Evolutionary conservation across 2,797 vertebrate genomes (phyloP), one percentile per base, ranked within the genome.

Genomic region (Megalops cyprinoides): DNA sequence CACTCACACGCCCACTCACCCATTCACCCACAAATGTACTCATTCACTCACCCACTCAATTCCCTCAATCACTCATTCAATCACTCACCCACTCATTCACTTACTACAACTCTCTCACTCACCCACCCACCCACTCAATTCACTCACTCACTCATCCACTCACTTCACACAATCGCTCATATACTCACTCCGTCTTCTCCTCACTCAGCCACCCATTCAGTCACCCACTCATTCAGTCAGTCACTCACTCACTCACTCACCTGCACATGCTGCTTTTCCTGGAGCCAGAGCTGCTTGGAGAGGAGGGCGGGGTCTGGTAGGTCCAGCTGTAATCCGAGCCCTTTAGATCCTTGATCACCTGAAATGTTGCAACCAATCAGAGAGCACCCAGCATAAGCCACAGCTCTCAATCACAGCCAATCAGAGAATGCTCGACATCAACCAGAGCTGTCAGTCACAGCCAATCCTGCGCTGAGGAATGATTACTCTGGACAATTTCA

Each of bases 251-350:
- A 6, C 55, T 42, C 23, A n/a, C 62, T 62, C 31, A 97, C 97
- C 98, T 99, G 96, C 98, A 98, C 96, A 98, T 96, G 92, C 97
- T 99, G 92, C 97, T 97, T 90, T 99, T 99, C 73, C 97, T 96
- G 85, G 98, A 99, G 78, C 96, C 93, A 2, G 95, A 94, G 89
- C 96, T 98, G 91, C 97, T 97, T 71, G 98, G 98, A 0, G 98
- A 99, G 0, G 98, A 99, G 0, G 98, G 98, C 0, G 98, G 98
- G 0, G 98, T 99, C 94, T 99, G 98, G 91, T 99, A 99, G 55
- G 97, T 97, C 98, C 98, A 99, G 90, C 95, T 97, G 82, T 96
- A 98, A 88, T 99, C 98, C 0, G 98, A 99, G 60, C 98, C 97
- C 90, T 99, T 99, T 86, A 99, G 91, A 90, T 99, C 98, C 87